Conservation (phyloP, 2,113 vertebrate species). For the Pygathrix nemaeus region DNA sequence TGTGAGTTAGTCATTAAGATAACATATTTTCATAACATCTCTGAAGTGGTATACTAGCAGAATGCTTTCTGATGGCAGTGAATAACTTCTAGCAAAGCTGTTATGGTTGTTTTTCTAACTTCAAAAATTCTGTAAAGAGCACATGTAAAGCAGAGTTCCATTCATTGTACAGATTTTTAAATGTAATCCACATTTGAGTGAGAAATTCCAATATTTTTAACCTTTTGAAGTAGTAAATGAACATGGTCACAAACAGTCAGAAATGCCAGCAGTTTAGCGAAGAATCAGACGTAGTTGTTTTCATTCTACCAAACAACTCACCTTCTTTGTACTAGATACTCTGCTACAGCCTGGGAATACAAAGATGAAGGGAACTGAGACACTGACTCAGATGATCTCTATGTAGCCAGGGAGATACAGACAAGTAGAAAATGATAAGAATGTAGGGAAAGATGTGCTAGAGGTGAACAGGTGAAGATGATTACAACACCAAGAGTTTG, state of each 20-base stretch:
- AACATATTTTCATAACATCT: neutral
- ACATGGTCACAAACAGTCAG: neutral
- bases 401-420: neutral
- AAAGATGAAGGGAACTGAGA: neutral
- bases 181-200: neutral
- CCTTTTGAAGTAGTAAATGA: neutral
- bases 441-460: neutral
- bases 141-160: neutral
- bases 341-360: neutral
- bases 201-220: neutral
- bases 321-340: neutral
- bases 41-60: neutral
- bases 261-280: neutral
- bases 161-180: neutral
- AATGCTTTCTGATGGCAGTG: neutral
- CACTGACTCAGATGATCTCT: neutral
- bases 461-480: neutral
- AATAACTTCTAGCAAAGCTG: neutral
- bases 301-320: neutral
- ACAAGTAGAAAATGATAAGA: neutral
- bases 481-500: neutral
- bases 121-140: neutral
- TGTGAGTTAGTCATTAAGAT: neutral
- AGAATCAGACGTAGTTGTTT: neutral
- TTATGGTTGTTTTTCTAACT: neutral